Evolutionary conservation across 2,113 vertebrate genomes (phyloP).

Genomic region (Rhinopithecus roxellana): DNA sequence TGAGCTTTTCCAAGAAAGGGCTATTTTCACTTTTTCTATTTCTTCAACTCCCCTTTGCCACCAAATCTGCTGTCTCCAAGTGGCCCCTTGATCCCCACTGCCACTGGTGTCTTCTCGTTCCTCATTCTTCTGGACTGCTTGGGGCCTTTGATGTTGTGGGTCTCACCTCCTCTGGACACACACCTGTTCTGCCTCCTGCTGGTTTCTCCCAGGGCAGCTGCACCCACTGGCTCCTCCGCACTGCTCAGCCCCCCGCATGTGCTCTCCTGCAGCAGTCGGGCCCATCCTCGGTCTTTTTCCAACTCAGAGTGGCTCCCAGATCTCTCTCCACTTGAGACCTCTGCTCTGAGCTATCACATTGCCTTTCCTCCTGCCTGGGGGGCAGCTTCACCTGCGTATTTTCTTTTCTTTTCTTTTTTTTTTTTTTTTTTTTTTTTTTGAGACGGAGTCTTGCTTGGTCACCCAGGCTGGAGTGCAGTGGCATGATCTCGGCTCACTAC

Average conservation of each 20-base stretch:
- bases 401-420: too few relatives aligned
- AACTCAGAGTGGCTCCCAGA: neutral
- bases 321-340: neutral
- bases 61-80: neutral
- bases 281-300: neutral
- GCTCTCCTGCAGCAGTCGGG: neutral
- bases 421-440: too few relatives aligned
- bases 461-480: too few relatives aligned
- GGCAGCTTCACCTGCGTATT: neutral
- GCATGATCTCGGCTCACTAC: too few relatives aligned
- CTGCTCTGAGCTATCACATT: neutral
- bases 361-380: neutral
- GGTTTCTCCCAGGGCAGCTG: neutral
- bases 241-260: neutral
- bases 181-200: neutral
- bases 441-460: too few relatives aligned
- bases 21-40: neutral
- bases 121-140: neutral
- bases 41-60: neutral
- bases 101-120: neutral
- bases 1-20: neutral
- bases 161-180: neutral
- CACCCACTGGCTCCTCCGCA: neutral
- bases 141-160: neutral
- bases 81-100: neutral